These are phyloP conservation scores for Lordiphosa stackelbergi DNA, from an alignment of 1,140 invertebrate species.

Conservation along the genomic window DNA sequence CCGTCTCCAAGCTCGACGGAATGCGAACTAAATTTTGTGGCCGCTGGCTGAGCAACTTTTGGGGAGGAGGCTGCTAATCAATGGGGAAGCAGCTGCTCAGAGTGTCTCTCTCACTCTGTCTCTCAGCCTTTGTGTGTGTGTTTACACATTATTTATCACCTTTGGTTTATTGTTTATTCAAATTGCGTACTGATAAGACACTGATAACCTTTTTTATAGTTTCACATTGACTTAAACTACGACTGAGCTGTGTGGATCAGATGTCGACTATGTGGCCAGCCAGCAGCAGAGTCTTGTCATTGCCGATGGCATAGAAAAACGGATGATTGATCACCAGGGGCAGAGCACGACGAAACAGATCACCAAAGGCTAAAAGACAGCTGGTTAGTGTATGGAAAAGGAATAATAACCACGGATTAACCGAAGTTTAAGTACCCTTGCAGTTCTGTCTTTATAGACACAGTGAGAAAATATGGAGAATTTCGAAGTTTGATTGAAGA, in stretches of 20 bases:
- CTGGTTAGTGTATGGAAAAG: constrained; percentile 18
- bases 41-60: constrained; percentile 11
- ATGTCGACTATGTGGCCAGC: constrained; percentile 60
- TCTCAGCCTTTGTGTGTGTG: constrained; percentile 15
- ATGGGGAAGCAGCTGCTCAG: constrained; percentile 12
- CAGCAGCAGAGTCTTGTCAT: constrained; percentile 49
- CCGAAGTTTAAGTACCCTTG: no score
- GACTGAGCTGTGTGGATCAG: constrained; percentile 13
- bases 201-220: constrained; percentile 39
- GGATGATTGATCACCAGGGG: constrained; percentile 68
- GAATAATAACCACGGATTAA: no score
- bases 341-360: constrained; percentile 51
- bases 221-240: constrained; percentile 8
- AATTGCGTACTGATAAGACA: constrained; percentile 2
- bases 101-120: constrained; percentile 2
- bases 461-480: no score
- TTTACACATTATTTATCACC: constrained; percentile 68
- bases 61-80: constrained; percentile 34
- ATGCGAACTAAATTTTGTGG: constrained; percentile 44
- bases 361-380: constrained; percentile 35
- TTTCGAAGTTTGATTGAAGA: no score
- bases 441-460: no score
- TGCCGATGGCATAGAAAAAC: constrained; percentile 60
- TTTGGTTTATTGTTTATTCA: constrained; percentile 25
- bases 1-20: constrained; percentile 41